Evolutionary conservation across 2,888 invertebrate species (phyloP).

Genomic region (Lithophane socia): DNA sequence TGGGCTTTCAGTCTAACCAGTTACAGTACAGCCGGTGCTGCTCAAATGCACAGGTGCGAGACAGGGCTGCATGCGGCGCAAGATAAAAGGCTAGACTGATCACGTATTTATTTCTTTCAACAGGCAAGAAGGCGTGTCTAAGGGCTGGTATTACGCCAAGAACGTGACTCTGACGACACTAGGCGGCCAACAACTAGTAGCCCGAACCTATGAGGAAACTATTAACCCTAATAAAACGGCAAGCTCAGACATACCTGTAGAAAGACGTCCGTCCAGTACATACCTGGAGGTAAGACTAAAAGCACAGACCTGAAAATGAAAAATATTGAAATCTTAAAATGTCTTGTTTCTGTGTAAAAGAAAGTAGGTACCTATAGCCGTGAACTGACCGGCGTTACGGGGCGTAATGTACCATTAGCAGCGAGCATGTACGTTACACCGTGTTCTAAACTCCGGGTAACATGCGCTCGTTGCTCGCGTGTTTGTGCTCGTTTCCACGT

Average conservation of each 20-base stretch:
- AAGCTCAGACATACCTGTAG: conserved; percentile 82
- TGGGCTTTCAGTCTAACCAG: background rate
- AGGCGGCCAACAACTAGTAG: conserved; percentile 84
- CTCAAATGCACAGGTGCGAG: background rate
- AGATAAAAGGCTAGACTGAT: background rate
- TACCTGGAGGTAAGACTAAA: conserved; percentile 54
- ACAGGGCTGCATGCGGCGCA: background rate
- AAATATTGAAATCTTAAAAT: background rate
- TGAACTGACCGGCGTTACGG: no score
- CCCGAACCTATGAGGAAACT: conserved; percentile 91
- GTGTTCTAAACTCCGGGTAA: no score
- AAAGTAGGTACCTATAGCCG: background rate
- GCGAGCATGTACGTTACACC: no score
- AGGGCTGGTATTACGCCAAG: conserved; percentile 90
- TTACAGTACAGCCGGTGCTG: no score
- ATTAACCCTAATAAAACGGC: conserved; percentile 84
- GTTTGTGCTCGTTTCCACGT: no score
- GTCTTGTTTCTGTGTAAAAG: background rate
- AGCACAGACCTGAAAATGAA: background rate
- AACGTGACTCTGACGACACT: conserved; percentile 90
- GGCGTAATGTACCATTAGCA: no score
- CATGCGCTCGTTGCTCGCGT: no score
- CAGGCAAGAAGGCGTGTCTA: conserved; percentile 92
- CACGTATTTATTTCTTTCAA: background rate
- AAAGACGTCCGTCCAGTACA: conserved; percentile 69